Evolutionary conservation across 2,113 vertebrate species (phyloP).

Genomic region (human): GRCh38 chr2:109830001-109830500

Average conservation of each 20-base stretch:
- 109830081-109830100: too few relatives aligned
- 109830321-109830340: neutral
- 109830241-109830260: neutral
- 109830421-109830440: neutral
- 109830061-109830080: too few relatives aligned
- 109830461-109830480: neutral
- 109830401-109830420: neutral
- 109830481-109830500: neutral
- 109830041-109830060: too few relatives aligned
- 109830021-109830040: too few relatives aligned
- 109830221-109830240: neutral
- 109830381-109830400: neutral
- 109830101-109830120: too few relatives aligned
- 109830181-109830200: neutral
- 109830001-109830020: too few relatives aligned
- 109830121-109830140: neutral
- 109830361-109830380: neutral
- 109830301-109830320: neutral
- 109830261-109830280: conserved; percentile 6
- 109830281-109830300: neutral
- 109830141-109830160: neutral
- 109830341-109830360: neutral
- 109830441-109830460: neutral
- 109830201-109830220: neutral
- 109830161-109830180: neutral